These are phyloP conservation scores for Nothobranchius kuhntae DNA, from an alignment of 2,113 vertebrate species.

Conservation along the genomic window DNA sequence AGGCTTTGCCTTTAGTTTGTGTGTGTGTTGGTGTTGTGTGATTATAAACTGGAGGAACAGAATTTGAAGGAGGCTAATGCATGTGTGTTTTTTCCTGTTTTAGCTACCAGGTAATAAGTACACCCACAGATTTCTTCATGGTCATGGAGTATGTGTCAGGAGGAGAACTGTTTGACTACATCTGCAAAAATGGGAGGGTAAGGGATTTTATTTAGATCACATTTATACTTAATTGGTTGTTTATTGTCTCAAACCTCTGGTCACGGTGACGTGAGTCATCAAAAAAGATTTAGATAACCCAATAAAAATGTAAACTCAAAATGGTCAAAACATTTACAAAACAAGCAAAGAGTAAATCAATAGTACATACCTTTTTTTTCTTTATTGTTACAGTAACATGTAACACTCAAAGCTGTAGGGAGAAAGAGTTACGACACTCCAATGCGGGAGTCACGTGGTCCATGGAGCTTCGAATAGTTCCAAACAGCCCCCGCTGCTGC, in stretches of 20 bases:
- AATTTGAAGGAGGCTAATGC: neutral
- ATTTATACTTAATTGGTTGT: neutral
- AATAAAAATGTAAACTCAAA: too few species aligned
- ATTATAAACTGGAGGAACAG: neutral
- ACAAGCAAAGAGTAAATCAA: too few species aligned
- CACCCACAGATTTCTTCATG: constrained; percentile 99
- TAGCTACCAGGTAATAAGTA: constrained; percentile 99
- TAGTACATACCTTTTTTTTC: too few species aligned
- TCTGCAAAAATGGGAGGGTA: constrained; percentile 98
- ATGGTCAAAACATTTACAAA: too few species aligned
- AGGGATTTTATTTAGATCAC: constrained; percentile 58
- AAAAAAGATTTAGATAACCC: too few species aligned
- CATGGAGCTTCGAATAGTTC: too few species aligned
- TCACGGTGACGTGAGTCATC: neutral
- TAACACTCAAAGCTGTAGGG: too few species aligned
- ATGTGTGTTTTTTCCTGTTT: constrained; percentile 20
- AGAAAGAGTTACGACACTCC: too few species aligned
- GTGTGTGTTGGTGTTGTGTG: neutral
- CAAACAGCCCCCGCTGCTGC: too few species aligned
- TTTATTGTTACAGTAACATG: too few species aligned
- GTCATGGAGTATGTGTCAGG: constrained; percentile 99
- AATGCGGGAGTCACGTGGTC: too few species aligned
- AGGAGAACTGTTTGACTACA: constrained; percentile 98
- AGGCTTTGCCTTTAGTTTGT: neutral
- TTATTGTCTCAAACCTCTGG: neutral